Evolutionary conservation across 2,113 vertebrate species (phyloP).

Genomic region (Enhydra lutris): DNA sequence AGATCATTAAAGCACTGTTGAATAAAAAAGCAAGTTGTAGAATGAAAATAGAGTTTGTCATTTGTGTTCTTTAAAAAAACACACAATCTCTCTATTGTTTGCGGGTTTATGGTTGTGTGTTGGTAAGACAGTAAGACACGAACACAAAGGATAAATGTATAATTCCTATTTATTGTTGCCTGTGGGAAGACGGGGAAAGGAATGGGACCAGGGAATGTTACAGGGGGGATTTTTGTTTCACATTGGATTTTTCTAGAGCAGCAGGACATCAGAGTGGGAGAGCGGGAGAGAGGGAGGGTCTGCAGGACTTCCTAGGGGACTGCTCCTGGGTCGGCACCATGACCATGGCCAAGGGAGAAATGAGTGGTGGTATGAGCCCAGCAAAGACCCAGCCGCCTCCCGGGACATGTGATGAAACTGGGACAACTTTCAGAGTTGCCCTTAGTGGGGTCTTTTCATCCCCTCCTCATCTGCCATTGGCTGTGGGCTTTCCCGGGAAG

Average conservation of each 20-base stretch:
- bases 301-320: not conserved
- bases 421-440: not conserved
- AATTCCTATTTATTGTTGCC: not conserved
- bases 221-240: not conserved
- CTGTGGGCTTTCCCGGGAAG: not conserved
- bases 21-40: not conserved
- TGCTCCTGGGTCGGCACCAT: not conserved
- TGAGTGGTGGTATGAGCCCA: not conserved
- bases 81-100: too few relatives aligned
- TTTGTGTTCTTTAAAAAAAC: not conserved
- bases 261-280: not conserved
- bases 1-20: too few relatives aligned
- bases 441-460: not conserved
- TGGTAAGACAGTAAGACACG: not conserved
- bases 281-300: not conserved
- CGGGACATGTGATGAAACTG: not conserved
- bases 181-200: not conserved
- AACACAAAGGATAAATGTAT: not conserved
- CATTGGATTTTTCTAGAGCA: not conserved
- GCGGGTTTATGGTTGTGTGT: not conserved
- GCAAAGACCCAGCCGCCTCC: not conserved
- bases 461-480: too few relatives aligned
- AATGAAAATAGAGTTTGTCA: not conserved
- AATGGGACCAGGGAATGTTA: fast-evolving
- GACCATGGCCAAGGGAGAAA: too few relatives aligned